Evolutionary conservation across 2,113 vertebrate species (phyloP), one percentile per base, ranked within the genome.

Genomic region (Cottus gobio): DNA sequence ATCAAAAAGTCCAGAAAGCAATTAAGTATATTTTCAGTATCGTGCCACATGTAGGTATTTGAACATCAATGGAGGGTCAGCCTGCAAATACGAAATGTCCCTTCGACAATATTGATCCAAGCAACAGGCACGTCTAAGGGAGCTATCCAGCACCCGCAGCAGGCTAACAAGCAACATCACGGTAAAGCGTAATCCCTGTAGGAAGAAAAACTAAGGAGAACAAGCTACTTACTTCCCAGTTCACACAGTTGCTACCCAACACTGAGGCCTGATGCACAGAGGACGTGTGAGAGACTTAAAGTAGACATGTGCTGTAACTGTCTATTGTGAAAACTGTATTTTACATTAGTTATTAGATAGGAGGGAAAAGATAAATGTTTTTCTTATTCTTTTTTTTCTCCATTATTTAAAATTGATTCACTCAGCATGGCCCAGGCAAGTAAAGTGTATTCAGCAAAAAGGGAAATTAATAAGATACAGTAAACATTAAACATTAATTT

Each of bases 401-500:
- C n/a, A n/a, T 68, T 28, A 8, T 52, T 37, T 0, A 54, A 63
- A 87, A 77, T n/a, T 54, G 52, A 70, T 72, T 85, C 60, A 36
- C 44, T 75, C 77, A 54, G 77, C 77, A 79, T n/a, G 26, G 75
- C 71, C 39, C 68, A 13, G 26, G 50, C 62, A 75, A 74, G 64
- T 58, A 48, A 75, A 86, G 75, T 85, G 63, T 87, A 74, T 83
- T 87, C 78, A 77, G 79, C 77, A 84, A 83, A 84, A 78, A 64
- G 26, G 56, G 28, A 63, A 77, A 86, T 90, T 79, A 89, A 91
- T 89, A 87, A 86, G 85, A 89, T 79, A 90, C 87, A 86, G 85
- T 90, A 81, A 73, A 91, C 57, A 90, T 90, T 90, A 91, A 90
- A 90, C 79, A 89, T 91, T 89, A 28, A 92, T 89, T 84, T 83